These are phyloP conservation scores for Nannoperca australis DNA, from an alignment of 2,797 vertebrate species.

Conservation along the genomic window DNA sequence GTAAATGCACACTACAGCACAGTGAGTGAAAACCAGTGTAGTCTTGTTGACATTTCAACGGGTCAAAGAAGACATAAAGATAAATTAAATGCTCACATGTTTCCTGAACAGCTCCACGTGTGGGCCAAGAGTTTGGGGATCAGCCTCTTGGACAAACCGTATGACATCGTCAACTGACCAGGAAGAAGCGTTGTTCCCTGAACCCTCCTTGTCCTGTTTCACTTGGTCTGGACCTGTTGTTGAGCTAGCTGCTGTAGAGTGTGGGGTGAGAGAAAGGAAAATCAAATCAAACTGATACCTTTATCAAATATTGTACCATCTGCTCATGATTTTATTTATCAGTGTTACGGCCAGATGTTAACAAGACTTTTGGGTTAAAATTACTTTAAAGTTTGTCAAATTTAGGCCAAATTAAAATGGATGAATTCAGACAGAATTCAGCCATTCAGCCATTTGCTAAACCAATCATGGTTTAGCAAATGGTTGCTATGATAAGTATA, in stretches of 20 bases:
- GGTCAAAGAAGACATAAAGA: neutral
- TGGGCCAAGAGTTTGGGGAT: slow-evolving; percentile 92
- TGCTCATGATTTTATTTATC: neutral
- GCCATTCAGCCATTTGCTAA: too few species aligned
- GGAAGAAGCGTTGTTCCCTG: slow-evolving; percentile 81
- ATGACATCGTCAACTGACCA: slow-evolving; percentile 98
- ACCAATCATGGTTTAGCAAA: too few species aligned
- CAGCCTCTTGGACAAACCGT: slow-evolving; percentile 92
- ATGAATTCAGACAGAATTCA: too few species aligned
- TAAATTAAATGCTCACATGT: slow-evolving; percentile 87
- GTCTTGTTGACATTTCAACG: neutral
- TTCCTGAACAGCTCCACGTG: slow-evolving; percentile 95
- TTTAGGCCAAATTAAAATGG: neutral
- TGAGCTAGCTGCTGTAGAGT: slow-evolving; percentile 89
- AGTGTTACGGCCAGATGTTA: neutral
- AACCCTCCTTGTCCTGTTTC: slow-evolving; percentile 87
- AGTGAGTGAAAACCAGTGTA: neutral
- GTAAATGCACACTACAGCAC: neutral
- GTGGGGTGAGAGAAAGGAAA: neutral
- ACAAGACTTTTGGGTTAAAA: neutral
- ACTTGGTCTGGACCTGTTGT: slow-evolving; percentile 91
- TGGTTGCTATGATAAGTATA: too few species aligned
- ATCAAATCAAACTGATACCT: neutral
- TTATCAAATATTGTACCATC: neutral
- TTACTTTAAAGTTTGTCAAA: neutral